Conservation (phyloP, 2,888 invertebrate species). For the Euzophera pinguis region DNA sequence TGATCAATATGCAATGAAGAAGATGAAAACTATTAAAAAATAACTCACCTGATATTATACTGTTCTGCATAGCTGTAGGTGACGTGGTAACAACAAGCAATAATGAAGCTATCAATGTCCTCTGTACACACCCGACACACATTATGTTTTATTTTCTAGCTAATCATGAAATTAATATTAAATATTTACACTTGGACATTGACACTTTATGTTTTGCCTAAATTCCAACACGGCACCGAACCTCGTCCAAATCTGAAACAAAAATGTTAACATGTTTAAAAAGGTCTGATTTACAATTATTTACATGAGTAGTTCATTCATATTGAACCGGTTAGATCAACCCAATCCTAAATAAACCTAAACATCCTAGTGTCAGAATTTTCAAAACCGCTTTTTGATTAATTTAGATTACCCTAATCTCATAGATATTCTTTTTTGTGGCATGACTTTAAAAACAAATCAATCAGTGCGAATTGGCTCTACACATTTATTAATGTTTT, state of each 20-base stretch:
- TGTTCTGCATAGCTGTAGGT: constrained; percentile 63
- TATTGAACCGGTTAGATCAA: too few relatives aligned
- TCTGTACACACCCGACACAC: constrained; percentile 50
- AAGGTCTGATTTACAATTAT: too few relatives aligned
- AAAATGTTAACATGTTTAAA: constrained; percentile 19
- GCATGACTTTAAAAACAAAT: too few relatives aligned
- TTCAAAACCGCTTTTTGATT: too few relatives aligned
- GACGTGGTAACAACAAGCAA: constrained; percentile 52
- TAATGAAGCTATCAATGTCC: constrained; percentile 53
- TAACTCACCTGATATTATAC: constrained; percentile 52
- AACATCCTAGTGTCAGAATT: too few relatives aligned
- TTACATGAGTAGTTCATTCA: too few relatives aligned
- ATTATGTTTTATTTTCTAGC: constrained; percentile 59
- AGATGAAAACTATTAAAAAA: background rate
- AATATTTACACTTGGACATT: constrained; percentile 36
- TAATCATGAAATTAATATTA: constrained; percentile 36
- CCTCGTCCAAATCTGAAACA: constrained; percentile 60
- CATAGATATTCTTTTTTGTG: too few relatives aligned
- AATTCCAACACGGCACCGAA: constrained; percentile 27
- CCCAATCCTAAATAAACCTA: too few relatives aligned
- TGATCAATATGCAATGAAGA: too few relatives aligned
- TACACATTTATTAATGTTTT: too few relatives aligned
- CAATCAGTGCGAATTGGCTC: too few relatives aligned
- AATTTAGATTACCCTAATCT: too few relatives aligned
- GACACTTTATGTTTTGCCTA: constrained; percentile 29